These are phyloP conservation scores for Sussaba pulchella DNA, from an alignment of 2,888 invertebrate species.

Conservation along the genomic window DNA sequence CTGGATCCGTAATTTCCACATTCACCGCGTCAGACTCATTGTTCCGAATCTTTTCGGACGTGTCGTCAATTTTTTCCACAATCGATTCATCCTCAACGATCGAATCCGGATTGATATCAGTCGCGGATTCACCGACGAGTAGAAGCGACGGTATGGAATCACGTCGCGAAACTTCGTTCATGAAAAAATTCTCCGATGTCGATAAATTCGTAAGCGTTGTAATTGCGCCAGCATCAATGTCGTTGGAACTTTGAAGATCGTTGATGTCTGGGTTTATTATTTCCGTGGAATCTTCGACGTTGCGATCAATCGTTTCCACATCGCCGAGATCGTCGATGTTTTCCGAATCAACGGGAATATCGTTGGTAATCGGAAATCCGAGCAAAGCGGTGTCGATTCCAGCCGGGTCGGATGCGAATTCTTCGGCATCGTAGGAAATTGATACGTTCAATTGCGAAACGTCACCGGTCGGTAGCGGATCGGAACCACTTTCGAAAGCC, in stretches of 20 bases:
- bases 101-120: neutral
- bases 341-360: slow-evolving; percentile 35
- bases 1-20: too few relatives aligned
- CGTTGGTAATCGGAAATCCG: slow-evolving; percentile 45
- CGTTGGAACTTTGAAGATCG: too few relatives aligned
- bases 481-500: slow-evolving; percentile 12
- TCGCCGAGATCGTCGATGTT: neutral
- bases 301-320: neutral
- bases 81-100: neutral
- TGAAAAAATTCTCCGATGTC: neutral
- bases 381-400: slow-evolving; percentile 50
- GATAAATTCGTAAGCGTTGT: slow-evolving; percentile 18
- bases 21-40: too few relatives aligned
- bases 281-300: too few relatives aligned
- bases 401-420: slow-evolving; percentile 28
- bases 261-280: too few relatives aligned
- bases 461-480: neutral
- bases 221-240: neutral
- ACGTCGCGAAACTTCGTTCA: neutral
- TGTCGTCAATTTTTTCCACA: too few relatives aligned
- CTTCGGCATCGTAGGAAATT: slow-evolving; percentile 31
- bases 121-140: slow-evolving; percentile 16
- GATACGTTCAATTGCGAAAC: slow-evolving; percentile 29
- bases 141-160: slow-evolving; percentile 41
- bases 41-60: too few relatives aligned